Conservation (phyloP, 92 coral and sea anemone species). For the Chrysogorgia sp. region DNA sequence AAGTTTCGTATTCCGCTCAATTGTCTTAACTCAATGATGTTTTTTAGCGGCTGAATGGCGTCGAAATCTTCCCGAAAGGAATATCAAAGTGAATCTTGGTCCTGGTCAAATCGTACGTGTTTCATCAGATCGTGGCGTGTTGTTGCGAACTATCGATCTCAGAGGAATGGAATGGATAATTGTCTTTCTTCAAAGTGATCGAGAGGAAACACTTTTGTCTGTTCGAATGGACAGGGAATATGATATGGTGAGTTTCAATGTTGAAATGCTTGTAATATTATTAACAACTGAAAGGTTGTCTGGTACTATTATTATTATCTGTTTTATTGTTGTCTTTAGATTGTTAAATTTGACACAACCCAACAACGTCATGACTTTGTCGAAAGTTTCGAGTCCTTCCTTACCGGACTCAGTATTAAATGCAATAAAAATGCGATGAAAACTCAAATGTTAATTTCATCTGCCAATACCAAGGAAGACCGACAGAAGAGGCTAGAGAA, state of each 20-base stretch:
- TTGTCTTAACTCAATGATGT: not conserved
- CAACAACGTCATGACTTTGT: slow-evolving; percentile 18
- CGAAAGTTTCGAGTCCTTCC: slow-evolving; percentile 7
- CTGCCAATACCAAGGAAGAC: slow-evolving; percentile 40
- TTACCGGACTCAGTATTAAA: slow-evolving; percentile 9
- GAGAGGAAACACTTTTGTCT: slow-evolving; percentile 31
- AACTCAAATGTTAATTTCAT: slow-evolving; percentile 38
- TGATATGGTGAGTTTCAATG: slow-evolving; percentile 27
- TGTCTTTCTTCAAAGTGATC: slow-evolving; percentile 27
- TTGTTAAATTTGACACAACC: slow-evolving; percentile 11
- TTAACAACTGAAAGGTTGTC: not conserved
- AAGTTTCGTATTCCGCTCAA: too few species aligned
- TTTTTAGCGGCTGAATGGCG: slow-evolving; percentile 39
- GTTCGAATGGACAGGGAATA: slow-evolving; percentile 44
- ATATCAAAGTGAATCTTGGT: slow-evolving; percentile 33
- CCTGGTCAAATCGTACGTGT: slow-evolving; percentile 14
- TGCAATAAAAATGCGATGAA: slow-evolving; percentile 27
- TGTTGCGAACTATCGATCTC: slow-evolving; percentile 30
- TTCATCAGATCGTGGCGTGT: slow-evolving; percentile 33
- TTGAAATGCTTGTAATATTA: not conserved
- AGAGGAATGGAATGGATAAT: slow-evolving; percentile 45
- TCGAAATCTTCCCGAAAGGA: slow-evolving; percentile 28
- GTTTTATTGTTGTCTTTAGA: slow-evolving; percentile 5
- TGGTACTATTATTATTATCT: not conserved
- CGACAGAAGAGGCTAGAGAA: slow-evolving; percentile 45